Evolutionary conservation across 2,888 invertebrate species (phyloP).

Genomic region (Dryomyza anilis): DNA sequence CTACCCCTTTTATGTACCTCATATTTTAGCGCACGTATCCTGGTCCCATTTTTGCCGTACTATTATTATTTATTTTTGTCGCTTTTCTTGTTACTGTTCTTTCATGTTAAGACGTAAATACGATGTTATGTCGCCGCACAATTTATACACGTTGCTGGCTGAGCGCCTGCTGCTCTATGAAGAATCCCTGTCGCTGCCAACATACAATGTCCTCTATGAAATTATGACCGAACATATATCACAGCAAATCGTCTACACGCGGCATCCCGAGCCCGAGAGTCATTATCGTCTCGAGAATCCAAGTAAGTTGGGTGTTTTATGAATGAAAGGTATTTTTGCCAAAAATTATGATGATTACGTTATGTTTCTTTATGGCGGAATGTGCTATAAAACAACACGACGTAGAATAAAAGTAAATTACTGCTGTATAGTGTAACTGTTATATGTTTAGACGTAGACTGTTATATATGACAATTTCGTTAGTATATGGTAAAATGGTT

Average conservation of each 20-base stretch:
- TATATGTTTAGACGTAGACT: no score
- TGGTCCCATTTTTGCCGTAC: not conserved
- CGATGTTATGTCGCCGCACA: constrained; percentile 98
- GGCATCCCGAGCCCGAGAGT: constrained; percentile 94
- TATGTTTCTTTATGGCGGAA: no score
- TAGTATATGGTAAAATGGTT: no score
- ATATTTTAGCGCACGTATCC: not conserved
- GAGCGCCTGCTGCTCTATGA: constrained; percentile 89
- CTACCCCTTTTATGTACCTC: not conserved
- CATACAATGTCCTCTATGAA: constrained; percentile 98
- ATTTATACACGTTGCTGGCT: constrained; percentile 94
- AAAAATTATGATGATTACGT: no score
- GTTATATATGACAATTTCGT: no score
- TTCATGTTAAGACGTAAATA: constrained; percentile 81
- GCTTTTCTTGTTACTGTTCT: not conserved
- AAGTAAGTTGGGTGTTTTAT: constrained; percentile 75
- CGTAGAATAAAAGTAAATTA: no score
- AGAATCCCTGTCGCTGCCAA: constrained; percentile 88
- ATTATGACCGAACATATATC: constrained; percentile 97
- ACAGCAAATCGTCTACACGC: constrained; percentile 90
- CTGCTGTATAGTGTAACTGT: no score
- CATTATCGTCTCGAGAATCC: constrained; percentile 95
- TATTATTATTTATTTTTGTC: constrained; percentile 1
- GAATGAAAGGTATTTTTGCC: no score
- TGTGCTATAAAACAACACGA: no score